Conservation (phyloP, 2,888 invertebrate genomes). For the Andrena bucephala region DNA sequence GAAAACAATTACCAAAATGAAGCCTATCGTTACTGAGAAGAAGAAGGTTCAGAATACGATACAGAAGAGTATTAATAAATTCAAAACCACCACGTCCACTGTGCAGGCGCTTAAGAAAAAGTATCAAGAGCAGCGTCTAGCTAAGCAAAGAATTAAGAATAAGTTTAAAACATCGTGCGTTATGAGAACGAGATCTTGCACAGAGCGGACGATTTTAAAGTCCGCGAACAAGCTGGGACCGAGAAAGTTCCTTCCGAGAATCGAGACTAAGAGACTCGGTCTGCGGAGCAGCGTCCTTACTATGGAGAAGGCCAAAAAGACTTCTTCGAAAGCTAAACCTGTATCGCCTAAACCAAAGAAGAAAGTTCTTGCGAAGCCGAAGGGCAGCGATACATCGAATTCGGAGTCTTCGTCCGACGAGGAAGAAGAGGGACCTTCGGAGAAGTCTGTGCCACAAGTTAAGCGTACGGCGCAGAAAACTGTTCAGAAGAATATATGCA, state of each 20-base stretch:
- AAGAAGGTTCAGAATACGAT: slow-evolving; percentile 76
- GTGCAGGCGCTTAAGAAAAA: slow-evolving; percentile 87
- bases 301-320: slow-evolving; percentile 55
- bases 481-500: slow-evolving; percentile 77
- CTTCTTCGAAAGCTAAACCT: slow-evolving; percentile 67
- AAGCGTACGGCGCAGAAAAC: slow-evolving; percentile 67
- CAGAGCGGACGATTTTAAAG: slow-evolving; percentile 82
- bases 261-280: slow-evolving; percentile 77
- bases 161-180: slow-evolving; percentile 81
- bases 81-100: slow-evolving; percentile 82
- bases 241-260: slow-evolving; percentile 73
- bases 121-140: slow-evolving; percentile 88
- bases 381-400: slow-evolving; percentile 63
- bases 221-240: slow-evolving; percentile 76
- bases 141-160: slow-evolving; percentile 84
- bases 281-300: slow-evolving; percentile 73
- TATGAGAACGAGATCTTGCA: slow-evolving; percentile 86
- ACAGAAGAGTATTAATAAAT: slow-evolving; percentile 76
- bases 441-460: slow-evolving; percentile 62
- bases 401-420: slow-evolving; percentile 66
- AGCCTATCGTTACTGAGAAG: slow-evolving; percentile 76
- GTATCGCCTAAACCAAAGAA: slow-evolving; percentile 72
- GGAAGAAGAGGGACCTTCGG: slow-evolving; percentile 59
- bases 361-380: slow-evolving; percentile 68
- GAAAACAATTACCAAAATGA: slow-evolving; percentile 79